These are phyloP conservation scores for Sinonovacula constricta DNA, from an alignment of 1,140 invertebrate species.

Conservation along the genomic window DNA sequence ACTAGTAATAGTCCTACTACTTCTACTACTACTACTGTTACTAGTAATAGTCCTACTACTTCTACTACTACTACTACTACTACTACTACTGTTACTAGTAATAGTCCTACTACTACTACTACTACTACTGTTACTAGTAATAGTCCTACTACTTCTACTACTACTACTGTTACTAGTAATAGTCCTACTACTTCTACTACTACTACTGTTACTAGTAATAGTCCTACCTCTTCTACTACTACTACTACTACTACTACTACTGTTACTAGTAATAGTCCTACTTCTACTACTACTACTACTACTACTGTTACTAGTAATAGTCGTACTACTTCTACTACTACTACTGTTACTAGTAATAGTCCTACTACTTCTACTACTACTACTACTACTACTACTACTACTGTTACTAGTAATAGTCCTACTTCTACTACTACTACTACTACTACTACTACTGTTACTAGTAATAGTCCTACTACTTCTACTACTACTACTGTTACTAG, in stretches of 20 bases:
- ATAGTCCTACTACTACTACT: conserved; percentile 6
- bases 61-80: too few relatives aligned
- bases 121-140: background rate
- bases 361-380: too few relatives aligned
- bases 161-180: too few relatives aligned
- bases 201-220: background rate
- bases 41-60: too few relatives aligned
- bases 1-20: too few relatives aligned
- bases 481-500: too few relatives aligned
- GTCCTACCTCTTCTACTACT: background rate
- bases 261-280: conserved; percentile 21
- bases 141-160: too few relatives aligned
- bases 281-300: conserved; percentile 13
- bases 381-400: background rate
- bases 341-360: too few relatives aligned
- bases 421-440: background rate
- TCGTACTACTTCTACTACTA: too few relatives aligned
- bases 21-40: too few relatives aligned
- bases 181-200: conserved; percentile 1
- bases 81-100: too few relatives aligned
- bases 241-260: conserved; percentile 1
- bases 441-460: background rate
- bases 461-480: too few relatives aligned
- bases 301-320: background rate
- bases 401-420: background rate